Conservation (phyloP, 1,140 invertebrate genomes). For the Drosophila nannoptera region DNA sequence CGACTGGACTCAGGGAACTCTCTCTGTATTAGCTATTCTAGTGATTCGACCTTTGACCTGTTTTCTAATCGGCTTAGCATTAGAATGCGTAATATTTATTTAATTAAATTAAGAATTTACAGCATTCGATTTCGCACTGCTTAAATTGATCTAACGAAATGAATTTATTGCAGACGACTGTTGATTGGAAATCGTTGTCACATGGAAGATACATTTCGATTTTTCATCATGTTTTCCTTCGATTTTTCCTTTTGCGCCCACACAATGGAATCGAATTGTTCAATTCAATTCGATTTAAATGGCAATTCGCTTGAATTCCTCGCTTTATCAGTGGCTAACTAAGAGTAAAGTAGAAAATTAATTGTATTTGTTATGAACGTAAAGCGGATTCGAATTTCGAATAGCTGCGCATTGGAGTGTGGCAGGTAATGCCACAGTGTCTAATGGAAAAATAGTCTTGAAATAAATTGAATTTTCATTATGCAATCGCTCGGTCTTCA, state of each 20-base stretch:
- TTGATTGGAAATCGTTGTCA: background rate
- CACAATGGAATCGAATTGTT: background rate
- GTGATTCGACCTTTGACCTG: too few relatives aligned
- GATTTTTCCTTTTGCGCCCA: background rate
- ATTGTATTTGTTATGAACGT: constrained; percentile 24
- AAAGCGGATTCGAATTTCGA: constrained; percentile 12
- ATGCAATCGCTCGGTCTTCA: constrained; percentile 59
- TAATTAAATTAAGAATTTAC: background rate
- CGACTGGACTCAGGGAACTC: too few relatives aligned
- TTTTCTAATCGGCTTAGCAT: too few relatives aligned
- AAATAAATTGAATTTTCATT: constrained; percentile 58
- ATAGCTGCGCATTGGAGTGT: constrained; percentile 7
- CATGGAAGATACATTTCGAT: background rate
- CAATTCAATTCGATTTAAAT: constrained; percentile 2
- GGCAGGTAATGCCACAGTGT: constrained; percentile 13
- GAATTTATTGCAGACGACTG: background rate
- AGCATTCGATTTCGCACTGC: background rate
- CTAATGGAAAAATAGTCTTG: constrained; percentile 32
- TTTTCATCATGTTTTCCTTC: constrained; percentile 2
- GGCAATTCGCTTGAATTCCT: background rate
- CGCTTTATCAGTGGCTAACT: constrained; percentile 5
- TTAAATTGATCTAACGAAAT: background rate
- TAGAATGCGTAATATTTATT: background rate
- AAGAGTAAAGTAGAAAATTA: constrained; percentile 14
- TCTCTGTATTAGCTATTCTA: too few relatives aligned